A percentile compares a stretch with the other conserved stretches of the same genome.
These are phyloP conservation scores for Strix aluco DNA, from an alignment of 2,113 vertebrate species.

Conservation along the genomic window DNA sequence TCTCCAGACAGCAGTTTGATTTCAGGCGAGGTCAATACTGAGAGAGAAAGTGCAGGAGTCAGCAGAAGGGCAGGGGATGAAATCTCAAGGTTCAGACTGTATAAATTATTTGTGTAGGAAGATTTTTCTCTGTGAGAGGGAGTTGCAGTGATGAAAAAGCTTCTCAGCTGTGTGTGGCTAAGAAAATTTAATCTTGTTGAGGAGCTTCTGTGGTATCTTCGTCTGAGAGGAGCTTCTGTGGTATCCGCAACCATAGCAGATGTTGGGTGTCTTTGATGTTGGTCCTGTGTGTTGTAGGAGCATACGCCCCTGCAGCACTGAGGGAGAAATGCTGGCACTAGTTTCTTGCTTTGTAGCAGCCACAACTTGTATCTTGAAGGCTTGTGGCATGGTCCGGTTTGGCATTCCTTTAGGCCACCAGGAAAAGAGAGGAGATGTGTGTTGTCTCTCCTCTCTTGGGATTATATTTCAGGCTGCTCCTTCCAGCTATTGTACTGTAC, in stretches of 20 bases:
- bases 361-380: rapidly evolving
- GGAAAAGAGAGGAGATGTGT: not conserved
- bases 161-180: not conserved
- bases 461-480: not conserved
- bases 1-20: not conserved
- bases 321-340: not conserved
- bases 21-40: not conserved
- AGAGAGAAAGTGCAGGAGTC: not conserved
- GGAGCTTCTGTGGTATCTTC: not conserved
- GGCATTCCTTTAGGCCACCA: not conserved
- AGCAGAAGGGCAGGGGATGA: not conserved
- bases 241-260: not conserved
- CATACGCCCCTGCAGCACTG: not conserved
- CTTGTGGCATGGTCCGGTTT: not conserved
- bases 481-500: not conserved
- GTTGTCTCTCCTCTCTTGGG: not conserved
- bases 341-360: not conserved
- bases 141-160: not conserved
- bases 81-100: not conserved
- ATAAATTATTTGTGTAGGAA: not conserved
- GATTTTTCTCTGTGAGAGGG: not conserved
- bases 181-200: not conserved
- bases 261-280: not conserved
- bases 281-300: not conserved
- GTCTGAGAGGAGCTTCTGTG: not conserved